Base-by-base conservation (phyloP, 2,113 vertebrate species). In the Hymenochirus boettgeri region DNA sequence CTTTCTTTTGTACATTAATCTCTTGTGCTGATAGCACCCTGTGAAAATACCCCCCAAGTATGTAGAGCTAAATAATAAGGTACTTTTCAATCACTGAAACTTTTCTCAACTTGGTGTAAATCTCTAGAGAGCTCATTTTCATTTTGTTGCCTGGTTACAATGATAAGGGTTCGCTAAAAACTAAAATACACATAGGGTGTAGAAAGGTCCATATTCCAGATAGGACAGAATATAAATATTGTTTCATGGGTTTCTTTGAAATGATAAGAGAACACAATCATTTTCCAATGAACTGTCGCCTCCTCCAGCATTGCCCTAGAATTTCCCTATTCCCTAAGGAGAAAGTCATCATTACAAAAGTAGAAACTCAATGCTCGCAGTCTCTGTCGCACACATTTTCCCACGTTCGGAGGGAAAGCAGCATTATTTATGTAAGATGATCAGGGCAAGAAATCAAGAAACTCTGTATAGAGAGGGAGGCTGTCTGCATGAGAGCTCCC, bases 371-470 rank as follows among this genome's bases (percentile, higher is more conserved):
- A 69, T 69, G 56, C 65, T 39, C 59, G 26, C 47, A 53, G n/a
- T 24, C 47, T 69, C 35, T 69, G n/a, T 53, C 64, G n/a, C 45
- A 24, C 57, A 53, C 19, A 69, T 53, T 69, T 66, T 69, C 65
- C 65, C 65, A 69, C 56, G 65, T 19, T 51, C 45, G 24, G 47
- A 19, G 47, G 60, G 65, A 57, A 69, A 69, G 65, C 57, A 37
- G 64, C 33, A 35, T 53, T 69, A 69, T 69, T 69, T 69, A 25
- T 69, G 65, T 69, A 69, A 69, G 39, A 42, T 46, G 47, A 69
- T 52, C 23, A 23, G 10, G 18, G 13, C 45, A 29, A 52, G 57
- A 48, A 69, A 31, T 42, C 39, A 42, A n/a, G 47, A 31, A 35
- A 57, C 24, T 69, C 56, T 9, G 57, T 18, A 53, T 60, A 24